phyloP scores from a whole-genome alignment of 2,113 vertebrate genomes.

The Boleophthalmus pectinirostris region DNA sequence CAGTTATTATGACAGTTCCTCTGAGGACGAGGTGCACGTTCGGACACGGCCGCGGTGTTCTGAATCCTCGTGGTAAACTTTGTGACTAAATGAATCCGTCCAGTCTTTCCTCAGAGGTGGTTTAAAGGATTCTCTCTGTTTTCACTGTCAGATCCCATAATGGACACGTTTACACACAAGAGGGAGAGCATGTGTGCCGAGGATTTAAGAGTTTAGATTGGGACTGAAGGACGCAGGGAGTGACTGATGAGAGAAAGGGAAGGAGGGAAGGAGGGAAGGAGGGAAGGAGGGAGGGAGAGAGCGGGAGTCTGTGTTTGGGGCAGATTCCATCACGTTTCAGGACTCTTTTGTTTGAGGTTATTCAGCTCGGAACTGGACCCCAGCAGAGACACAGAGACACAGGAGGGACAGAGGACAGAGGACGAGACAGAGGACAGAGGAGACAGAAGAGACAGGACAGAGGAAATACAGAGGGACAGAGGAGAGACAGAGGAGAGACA shows the following conservation, averaged over 20 bases:
- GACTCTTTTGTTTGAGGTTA: neutral
- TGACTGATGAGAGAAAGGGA: slow-evolving; percentile 11
- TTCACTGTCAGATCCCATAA: neutral
- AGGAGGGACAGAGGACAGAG: slow-evolving; percentile 6
- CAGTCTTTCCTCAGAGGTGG: neutral
- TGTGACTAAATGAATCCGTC: neutral
- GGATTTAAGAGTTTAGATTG: neutral
- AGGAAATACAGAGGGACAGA: slow-evolving; percentile 7
- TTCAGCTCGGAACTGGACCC: slow-evolving; percentile 10
- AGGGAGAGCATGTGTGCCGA: neutral
- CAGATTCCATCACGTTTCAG: slow-evolving; percentile 20
- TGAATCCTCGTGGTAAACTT: neutral
- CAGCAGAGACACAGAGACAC: neutral
- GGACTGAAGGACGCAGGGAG: slow-evolving; percentile 6
- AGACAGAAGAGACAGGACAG: neutral
- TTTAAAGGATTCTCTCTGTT: neutral
- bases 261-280: neutral
- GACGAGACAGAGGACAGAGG: too few species aligned
- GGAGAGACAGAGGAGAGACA: neutral
- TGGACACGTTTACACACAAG: slow-evolving; percentile 1
- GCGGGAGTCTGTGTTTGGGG: slow-evolving; percentile 7
- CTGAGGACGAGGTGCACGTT: neutral
- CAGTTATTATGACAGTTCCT: too few species aligned
- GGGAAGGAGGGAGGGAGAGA: neutral
- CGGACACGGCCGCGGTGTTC: neutral